Evolutionary conservation across 2,888 invertebrate species (phyloP).

Genomic region (Drosophila silvestris): DNA sequence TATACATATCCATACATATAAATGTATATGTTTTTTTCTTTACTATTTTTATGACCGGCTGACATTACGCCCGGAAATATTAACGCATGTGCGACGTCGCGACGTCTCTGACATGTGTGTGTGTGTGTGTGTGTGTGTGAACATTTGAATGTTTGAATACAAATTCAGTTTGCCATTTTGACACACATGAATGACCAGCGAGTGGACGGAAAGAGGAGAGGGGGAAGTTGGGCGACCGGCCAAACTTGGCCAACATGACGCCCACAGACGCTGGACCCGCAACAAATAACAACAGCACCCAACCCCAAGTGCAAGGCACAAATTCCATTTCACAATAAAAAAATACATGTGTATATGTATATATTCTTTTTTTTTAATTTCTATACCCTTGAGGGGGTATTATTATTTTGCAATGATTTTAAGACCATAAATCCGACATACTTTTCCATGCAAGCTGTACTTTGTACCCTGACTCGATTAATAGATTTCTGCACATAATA

Average conservation of each 20-base stretch:
- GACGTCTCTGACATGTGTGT: constrained; percentile 6
- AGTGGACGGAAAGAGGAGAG: constrained; percentile 36
- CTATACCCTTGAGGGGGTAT: not conserved
- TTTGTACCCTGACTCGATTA: not conserved
- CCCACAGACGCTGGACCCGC: constrained; percentile 42
- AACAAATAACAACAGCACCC: constrained; percentile 32
- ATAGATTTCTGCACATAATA: not conserved
- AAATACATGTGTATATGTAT: constrained; percentile 7
- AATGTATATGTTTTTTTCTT: constrained; percentile 40
- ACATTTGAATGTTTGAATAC: constrained; percentile 76
- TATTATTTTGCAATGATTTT: not conserved
- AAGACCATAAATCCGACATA: not conserved
- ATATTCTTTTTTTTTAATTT: not conserved
- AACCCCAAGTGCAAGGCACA: constrained; percentile 25
- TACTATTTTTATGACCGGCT: constrained; percentile 60
- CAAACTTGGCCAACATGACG: constrained; percentile 55
- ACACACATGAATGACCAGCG: constrained; percentile 79
- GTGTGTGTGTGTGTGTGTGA: constrained; percentile 29
- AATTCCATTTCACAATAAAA: constrained; percentile 53
- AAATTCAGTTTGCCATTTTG: constrained; percentile 79
- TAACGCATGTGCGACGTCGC: constrained; percentile 73
- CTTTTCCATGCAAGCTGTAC: not conserved
- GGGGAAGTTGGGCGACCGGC: constrained; percentile 3
- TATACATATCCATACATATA: constrained; percentile 12
- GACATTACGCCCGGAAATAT: constrained; percentile 76